Percentiles rank a stretch among this genome's conserved stretches.
Evolutionary conservation across 1,140 invertebrate species (phyloP).

Genomic region (Lamellibrachia luymesi): DNA sequence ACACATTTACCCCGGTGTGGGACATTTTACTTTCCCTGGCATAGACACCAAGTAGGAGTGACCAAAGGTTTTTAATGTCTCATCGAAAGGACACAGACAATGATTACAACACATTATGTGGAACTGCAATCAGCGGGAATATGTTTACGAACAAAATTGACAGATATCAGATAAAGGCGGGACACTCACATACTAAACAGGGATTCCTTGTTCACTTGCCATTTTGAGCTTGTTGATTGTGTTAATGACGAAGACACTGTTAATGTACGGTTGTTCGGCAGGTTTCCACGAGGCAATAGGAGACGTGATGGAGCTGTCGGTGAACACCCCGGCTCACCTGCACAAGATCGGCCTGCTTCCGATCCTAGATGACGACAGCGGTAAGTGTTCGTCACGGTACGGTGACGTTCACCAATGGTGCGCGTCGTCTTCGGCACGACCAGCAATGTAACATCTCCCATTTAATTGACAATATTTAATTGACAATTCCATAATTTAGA

Average conservation of each 20-base stretch:
- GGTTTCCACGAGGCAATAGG: slow-evolving; percentile 90
- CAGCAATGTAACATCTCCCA: neutral
- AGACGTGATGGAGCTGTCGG: slow-evolving; percentile 81
- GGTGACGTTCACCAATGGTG: neutral
- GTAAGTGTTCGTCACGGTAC: neutral
- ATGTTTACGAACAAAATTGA: too few species aligned
- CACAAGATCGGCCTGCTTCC: slow-evolving; percentile 73
- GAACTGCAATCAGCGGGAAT: too few species aligned
- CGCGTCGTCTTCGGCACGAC: neutral
- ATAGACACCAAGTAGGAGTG: too few species aligned
- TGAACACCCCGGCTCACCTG: slow-evolving; percentile 80
- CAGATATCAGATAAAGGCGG: too few species aligned
- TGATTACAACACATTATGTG: too few species aligned
- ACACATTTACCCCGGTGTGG: too few species aligned
- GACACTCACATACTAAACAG: too few species aligned
- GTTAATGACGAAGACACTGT: too few species aligned
- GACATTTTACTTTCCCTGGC: too few species aligned
- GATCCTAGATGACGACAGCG: neutral
- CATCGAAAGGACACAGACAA: too few species aligned
- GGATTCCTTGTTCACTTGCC: too few species aligned
- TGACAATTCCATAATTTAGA: neutral
- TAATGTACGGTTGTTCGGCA: slow-evolving; percentile 19
- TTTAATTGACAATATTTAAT: neutral
- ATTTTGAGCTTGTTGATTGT: too few species aligned
- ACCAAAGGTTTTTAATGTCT: neutral